phyloP scores from a whole-genome alignment of 2,888 invertebrate genomes.

The Pristionchus arcanus region DNA sequence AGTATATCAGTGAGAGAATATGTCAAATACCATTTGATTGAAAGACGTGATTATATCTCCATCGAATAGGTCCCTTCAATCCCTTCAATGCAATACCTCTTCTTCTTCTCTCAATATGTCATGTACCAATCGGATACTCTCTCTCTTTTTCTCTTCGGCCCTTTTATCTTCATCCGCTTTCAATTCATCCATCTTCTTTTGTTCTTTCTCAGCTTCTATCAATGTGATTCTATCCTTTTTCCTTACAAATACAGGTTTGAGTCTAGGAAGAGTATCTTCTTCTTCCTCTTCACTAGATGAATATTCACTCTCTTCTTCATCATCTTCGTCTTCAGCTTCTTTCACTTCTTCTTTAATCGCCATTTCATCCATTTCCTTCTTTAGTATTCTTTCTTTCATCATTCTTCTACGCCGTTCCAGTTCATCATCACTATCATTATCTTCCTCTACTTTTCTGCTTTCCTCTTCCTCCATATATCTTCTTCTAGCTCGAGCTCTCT shows the following conservation, averaged over 20 bases:
- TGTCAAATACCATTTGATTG: too few species aligned
- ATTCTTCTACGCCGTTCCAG: constrained; percentile 47
- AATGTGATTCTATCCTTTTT: constrained; percentile 91
- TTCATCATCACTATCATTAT: constrained; percentile 63
- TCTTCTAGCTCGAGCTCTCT: constrained; percentile 59
- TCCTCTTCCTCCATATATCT: constrained; percentile 62
- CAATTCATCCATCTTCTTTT: constrained; percentile 88
- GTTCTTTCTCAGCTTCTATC: constrained; percentile 93
- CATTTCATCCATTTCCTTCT: constrained; percentile 63
- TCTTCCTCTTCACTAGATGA: constrained; percentile 70
- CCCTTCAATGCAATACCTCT: constrained; percentile 70
- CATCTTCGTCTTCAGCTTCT: constrained; percentile 56
- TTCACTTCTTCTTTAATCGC: constrained; percentile 59
- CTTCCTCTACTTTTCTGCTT: constrained; percentile 62
- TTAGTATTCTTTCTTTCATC: constrained; percentile 45
- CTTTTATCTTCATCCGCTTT: constrained; percentile 90
- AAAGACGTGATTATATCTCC: too few species aligned
- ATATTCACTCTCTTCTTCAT: constrained; percentile 66
- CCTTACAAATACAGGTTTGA: constrained; percentile 80
- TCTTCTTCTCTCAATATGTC: constrained; percentile 84
- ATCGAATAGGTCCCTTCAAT: too few species aligned
- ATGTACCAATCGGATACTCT: constrained; percentile 85
- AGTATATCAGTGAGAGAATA: background rate
- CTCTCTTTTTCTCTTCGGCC: constrained; percentile 91
- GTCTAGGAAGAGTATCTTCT: constrained; percentile 80